A percentile compares a stretch with the other conserved stretches of the same genome.
Evolutionary conservation across 2,888 invertebrate genomes (phyloP).

Genomic region (Allophyes oxyacanthae): DNA sequence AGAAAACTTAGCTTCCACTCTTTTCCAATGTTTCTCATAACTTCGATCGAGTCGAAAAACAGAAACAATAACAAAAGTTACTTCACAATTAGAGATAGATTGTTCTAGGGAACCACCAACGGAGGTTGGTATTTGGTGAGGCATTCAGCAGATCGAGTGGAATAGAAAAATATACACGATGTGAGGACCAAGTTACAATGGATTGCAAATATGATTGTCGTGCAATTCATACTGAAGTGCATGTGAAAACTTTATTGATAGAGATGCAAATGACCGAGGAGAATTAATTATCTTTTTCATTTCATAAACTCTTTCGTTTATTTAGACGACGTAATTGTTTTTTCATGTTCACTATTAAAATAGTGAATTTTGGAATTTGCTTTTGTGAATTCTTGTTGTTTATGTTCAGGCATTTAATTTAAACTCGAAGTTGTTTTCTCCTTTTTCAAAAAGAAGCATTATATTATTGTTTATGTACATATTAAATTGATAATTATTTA

Average conservation of each 20-base stretch:
- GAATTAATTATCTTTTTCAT: constrained; percentile 35
- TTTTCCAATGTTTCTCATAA: constrained; percentile 59
- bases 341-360: constrained; percentile 7
- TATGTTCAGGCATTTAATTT: not conserved
- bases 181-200: constrained; percentile 35
- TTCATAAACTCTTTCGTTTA: constrained; percentile 18
- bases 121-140: constrained; percentile 49
- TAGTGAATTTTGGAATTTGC: not conserved
- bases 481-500: too few species aligned
- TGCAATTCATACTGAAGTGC: constrained; percentile 40
- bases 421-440: too few species aligned
- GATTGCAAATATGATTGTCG: constrained; percentile 36
- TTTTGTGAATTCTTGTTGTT: not conserved
- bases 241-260: constrained; percentile 36
- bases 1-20: constrained; percentile 48
- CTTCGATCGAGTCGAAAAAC: constrained; percentile 59
- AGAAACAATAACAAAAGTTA: constrained; percentile 75
- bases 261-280: constrained; percentile 41
- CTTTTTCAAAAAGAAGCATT: not conserved
- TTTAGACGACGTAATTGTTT: constrained; percentile 24
- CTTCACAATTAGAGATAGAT: constrained; percentile 71
- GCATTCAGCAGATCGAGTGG: constrained; percentile 19
- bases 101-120: constrained; percentile 59
- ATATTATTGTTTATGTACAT: too few species aligned
- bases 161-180: constrained; percentile 27